Evolutionary conservation across 2,113 vertebrate genomes (phyloP).

Genomic region (Ammodramus savannarum): DNA sequence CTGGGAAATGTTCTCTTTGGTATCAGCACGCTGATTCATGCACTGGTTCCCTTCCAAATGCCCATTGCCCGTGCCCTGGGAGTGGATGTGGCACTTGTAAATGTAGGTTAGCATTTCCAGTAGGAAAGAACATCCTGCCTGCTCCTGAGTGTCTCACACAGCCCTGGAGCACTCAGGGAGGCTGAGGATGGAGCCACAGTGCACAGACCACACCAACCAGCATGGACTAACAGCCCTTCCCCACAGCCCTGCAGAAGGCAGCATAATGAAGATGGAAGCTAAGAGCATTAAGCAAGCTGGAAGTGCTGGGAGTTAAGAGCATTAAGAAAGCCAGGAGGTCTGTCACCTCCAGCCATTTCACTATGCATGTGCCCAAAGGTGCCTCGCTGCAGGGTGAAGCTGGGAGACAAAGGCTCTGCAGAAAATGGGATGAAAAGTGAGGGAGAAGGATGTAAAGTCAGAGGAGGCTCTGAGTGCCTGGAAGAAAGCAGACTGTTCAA

Average conservation of each 20-base stretch:
- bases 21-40: neutral
- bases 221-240: accelerated
- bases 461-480: neutral
- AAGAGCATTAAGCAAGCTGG: neutral
- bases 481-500: constrained; percentile 6
- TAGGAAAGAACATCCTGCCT: neutral
- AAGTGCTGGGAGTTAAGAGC: neutral
- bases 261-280: neutral
- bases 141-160: neutral
- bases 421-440: neutral
- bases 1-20: neutral
- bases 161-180: accelerated
- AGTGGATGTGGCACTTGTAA: neutral
- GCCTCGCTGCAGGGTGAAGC: neutral
- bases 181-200: neutral
- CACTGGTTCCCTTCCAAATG: neutral
- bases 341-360: neutral
- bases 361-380: neutral
- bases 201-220: neutral
- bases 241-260: neutral
- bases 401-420: neutral
- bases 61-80: neutral
- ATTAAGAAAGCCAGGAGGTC: neutral
- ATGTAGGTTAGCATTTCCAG: neutral
- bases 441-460: neutral